Base-by-base conservation (phyloP, 2,888 invertebrate species). In the Phalangium opilio region DNA sequence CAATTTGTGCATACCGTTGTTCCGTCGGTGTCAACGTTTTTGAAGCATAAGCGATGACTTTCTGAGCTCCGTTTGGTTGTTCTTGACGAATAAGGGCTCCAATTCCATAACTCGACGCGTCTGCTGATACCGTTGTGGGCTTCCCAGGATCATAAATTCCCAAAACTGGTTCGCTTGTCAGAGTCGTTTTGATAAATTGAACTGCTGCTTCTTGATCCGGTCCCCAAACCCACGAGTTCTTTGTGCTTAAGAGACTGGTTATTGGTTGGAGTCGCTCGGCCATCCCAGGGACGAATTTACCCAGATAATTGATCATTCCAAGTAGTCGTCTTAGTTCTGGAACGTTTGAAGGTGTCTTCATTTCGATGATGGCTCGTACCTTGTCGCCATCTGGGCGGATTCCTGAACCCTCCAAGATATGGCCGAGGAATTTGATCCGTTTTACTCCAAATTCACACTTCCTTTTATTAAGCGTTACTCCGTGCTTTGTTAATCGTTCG, bases 1-100 rank as follows among this genome's bases (percentile, higher is more conserved):
- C 64, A 11, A 65, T 64, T 48, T 64, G 61, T 0, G 62, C 61
- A 48, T 64, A 66, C 18, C 59, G 47, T 20, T 52, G 55, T 50
- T 66, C 63, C 2, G 61, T 52, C 3, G 46, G 50, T 38, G 56
- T 57, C 27, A 64, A 45, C 14, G 59, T 55, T 50, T 60, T 54
- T 2, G 62, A 64, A 1, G 60, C 61, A 53, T 62, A 65, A 2
- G 60, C 58, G 14, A 66, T 59, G 20, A 61, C 58, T 41, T 60
- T 55, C 48, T 57, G 48, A 27, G 42, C 41, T 5, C 50, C 50
- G n/a, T 54, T 45, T 4, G 51, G 49, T 42, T 59, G 51, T 48
- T 57, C 39, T 43, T 63, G 62, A 2, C 32, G 41, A 4, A 46
- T 14, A 7, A 38, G n/a, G 2, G 59, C 60, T 2, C 63, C 64